These are phyloP conservation scores for Epizoanthus fatuus DNA, from an alignment of 92 coral and sea anemone species.

Conservation along the genomic window DNA sequence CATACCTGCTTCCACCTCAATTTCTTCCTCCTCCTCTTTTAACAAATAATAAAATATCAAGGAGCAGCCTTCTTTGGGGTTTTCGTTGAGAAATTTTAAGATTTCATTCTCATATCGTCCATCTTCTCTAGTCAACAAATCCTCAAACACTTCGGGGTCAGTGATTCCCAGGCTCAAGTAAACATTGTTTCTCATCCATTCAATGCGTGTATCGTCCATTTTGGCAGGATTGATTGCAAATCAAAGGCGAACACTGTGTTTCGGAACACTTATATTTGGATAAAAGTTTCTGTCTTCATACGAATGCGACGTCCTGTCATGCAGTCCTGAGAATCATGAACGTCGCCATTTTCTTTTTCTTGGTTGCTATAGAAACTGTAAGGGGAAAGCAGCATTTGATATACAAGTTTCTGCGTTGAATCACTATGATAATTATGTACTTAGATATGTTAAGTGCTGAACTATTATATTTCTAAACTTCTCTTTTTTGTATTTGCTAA, in stretches of 20 bases:
- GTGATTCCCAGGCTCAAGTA: conserved; percentile 94
- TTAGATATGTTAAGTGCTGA: too few relatives aligned
- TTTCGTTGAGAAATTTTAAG: conserved; percentile 93
- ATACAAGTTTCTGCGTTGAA: too few relatives aligned
- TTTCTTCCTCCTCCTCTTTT: conserved; percentile 96
- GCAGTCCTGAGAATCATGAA: neutral
- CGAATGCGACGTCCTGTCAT: neutral
- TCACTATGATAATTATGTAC: too few relatives aligned
- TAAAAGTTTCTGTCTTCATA: neutral
- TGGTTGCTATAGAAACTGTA: too few relatives aligned
- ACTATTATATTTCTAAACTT: too few relatives aligned
- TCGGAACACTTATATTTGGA: neutral
- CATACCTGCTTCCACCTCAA: conserved; percentile 99
- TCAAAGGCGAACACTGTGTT: neutral
- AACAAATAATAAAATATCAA: conserved; percentile 92
- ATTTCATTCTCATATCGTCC: conserved; percentile 93
- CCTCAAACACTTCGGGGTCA: conserved; percentile 98
- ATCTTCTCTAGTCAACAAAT: conserved; percentile 94
- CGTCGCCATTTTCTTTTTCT: conserved; percentile 40
- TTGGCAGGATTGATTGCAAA: neutral
- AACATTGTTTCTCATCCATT: conserved; percentile 96
- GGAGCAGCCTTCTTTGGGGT: conserved; percentile 93
- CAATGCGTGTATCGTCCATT: conserved; percentile 99
- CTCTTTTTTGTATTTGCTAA: too few relatives aligned
- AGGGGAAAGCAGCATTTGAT: too few relatives aligned